A percentile compares a stretch with the other conserved stretches of the same genome.
These are phyloP conservation scores for Enteromius trimaculatus DNA, from an alignment of 2,797 vertebrate species.

Conservation along the genomic window DNA sequence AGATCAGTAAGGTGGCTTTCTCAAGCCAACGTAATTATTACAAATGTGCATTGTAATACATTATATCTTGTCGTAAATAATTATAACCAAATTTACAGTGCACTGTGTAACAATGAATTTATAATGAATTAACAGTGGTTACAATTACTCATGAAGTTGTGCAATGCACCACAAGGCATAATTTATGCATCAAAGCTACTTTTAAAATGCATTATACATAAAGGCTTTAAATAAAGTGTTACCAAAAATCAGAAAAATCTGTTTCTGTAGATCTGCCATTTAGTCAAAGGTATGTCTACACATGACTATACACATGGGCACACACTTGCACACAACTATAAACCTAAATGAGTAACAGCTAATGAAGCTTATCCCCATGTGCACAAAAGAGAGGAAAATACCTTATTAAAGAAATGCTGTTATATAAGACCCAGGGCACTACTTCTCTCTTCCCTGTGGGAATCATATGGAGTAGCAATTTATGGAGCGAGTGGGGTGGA, in stretches of 20 bases:
- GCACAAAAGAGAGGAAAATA: slow-evolving; percentile 8
- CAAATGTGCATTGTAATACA: not conserved
- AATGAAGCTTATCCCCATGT: slow-evolving; percentile 38
- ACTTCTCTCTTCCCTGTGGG: slow-evolving; percentile 36
- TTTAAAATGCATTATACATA: not conserved
- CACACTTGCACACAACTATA: not conserved
- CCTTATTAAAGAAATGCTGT: slow-evolving; percentile 53
- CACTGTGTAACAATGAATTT: no score
- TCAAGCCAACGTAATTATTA: no score
- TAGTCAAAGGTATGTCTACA: not conserved
- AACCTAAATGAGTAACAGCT: slow-evolving; percentile 22
- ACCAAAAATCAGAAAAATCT: no score
- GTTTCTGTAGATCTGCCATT: not conserved
- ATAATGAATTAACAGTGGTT: no score
- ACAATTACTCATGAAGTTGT: no score
- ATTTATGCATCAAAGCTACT: no score
- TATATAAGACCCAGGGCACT: slow-evolving; percentile 36
- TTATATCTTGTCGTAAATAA: not conserved
- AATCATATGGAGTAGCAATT: slow-evolving; percentile 41
- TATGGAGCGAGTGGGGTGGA: slow-evolving; percentile 1
- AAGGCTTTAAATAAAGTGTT: not conserved
- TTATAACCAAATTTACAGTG: not conserved
- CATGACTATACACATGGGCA: not conserved
- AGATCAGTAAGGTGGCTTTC: no score
- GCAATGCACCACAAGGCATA: no score